Evolutionary conservation across 2,888 invertebrate genomes (phyloP).

Genomic region (Yponomeuta plumbellus): DNA sequence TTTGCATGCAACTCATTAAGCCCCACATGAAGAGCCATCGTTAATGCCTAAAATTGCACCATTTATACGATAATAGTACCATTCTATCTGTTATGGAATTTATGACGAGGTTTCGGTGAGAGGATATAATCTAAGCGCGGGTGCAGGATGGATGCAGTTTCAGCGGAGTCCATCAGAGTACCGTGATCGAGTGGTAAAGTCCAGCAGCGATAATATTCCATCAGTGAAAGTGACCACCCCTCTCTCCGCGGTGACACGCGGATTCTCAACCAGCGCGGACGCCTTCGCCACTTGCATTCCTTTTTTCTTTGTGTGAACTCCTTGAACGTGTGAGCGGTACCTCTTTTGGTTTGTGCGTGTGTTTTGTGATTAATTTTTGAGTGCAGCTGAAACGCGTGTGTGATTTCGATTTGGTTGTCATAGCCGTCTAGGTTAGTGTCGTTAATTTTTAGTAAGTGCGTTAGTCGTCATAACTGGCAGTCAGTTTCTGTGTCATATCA

Average conservation of each 20-base stretch:
- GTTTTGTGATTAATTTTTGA: background rate
- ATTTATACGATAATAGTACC: slow-evolving; percentile 54
- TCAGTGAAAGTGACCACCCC: slow-evolving; percentile 60
- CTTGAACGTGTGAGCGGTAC: slow-evolving; percentile 23
- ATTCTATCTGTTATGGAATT: slow-evolving; percentile 54
- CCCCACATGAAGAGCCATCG: slow-evolving; percentile 61
- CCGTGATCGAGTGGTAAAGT: background rate
- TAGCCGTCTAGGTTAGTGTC: too few species aligned
- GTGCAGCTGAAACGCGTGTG: too few species aligned
- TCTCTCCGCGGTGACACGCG: slow-evolving; percentile 32
- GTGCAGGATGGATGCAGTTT: slow-evolving; percentile 21
- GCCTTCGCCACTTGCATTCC: slow-evolving; percentile 37
- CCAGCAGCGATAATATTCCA: background rate
- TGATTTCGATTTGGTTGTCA: too few species aligned
- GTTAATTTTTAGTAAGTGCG: too few species aligned
- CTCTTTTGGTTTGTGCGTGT: slow-evolving; percentile 15
- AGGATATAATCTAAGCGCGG: slow-evolving; percentile 52
- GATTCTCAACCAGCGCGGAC: slow-evolving; percentile 28
- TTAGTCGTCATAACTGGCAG: too few species aligned
- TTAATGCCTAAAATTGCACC: slow-evolving; percentile 49
- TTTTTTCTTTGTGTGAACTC: slow-evolving; percentile 30
- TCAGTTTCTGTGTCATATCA: too few species aligned
- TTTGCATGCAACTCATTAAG: slow-evolving; percentile 36
- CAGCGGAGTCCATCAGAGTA: background rate
- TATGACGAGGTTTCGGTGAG: slow-evolving; percentile 39